phyloP scores from a whole-genome alignment of 2,888 invertebrate species.

The Rotaria magnacalcarata region DNA sequence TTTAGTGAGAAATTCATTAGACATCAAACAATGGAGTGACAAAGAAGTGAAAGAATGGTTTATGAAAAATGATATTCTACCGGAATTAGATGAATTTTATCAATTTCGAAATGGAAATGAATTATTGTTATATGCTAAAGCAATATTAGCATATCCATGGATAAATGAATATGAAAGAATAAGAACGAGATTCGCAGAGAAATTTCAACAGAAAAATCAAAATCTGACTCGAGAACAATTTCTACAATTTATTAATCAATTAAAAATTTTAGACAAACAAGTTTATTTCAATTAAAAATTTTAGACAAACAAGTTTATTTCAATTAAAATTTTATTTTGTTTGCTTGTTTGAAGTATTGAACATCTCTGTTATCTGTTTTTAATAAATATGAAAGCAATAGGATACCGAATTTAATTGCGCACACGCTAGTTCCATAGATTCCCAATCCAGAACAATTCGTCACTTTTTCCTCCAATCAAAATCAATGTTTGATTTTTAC shows the following conservation, averaged over 20 bases:
- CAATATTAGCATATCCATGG: not conserved
- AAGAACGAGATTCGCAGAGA: not conserved
- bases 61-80: not conserved
- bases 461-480: too few relatives aligned
- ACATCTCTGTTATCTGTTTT: too few relatives aligned
- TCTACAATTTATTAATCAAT: not conserved
- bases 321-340: too few relatives aligned
- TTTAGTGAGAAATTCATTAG: not conserved
- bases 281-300: too few relatives aligned
- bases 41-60: not conserved
- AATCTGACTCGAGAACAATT: not conserved
- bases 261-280: not conserved
- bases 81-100: not conserved
- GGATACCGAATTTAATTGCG: too few relatives aligned
- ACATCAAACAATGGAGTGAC: not conserved
- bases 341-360: too few relatives aligned
- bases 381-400: too few relatives aligned
- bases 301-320: not conserved
- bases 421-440: too few relatives aligned
- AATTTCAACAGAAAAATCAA: not conserved
- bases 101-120: not conserved
- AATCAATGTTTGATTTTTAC: too few relatives aligned
- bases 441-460: too few relatives aligned
- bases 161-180: constrained; percentile 6
- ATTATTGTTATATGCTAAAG: not conserved